phyloP scores from a whole-genome alignment of 2,888 invertebrate genomes.

The Syrphus vitripennis region DNA sequence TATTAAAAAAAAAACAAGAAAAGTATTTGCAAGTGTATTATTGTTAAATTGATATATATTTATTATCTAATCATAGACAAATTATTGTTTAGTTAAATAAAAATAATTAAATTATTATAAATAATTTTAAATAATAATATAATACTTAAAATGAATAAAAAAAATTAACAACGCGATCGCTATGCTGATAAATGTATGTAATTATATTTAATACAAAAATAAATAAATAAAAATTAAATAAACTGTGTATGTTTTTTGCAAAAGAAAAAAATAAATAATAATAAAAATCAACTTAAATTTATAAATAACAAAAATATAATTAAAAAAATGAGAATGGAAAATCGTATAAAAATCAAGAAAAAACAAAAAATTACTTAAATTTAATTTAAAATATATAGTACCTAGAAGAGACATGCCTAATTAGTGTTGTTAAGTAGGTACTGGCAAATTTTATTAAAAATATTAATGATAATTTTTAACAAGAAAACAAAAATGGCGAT shows the following conservation, averaged over 20 bases:
- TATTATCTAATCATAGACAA: constrained; percentile 9
- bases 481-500: constrained; percentile 41
- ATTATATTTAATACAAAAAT: constrained; percentile 45
- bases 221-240: constrained; percentile 17
- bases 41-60: constrained; percentile 62
- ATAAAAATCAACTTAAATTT: constrained; percentile 12
- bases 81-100: constrained; percentile 32
- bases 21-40: constrained; percentile 61
- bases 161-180: constrained; percentile 63
- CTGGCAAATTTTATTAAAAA: constrained; percentile 56
- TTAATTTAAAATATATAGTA: constrained; percentile 50
- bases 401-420: constrained; percentile 66
- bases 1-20: constrained; percentile 6
- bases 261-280: constrained; percentile 22
- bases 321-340: constrained; percentile 52
- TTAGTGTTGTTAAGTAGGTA: constrained; percentile 70
- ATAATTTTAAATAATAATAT: neutral
- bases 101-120: constrained; percentile 22
- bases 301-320: neutral
- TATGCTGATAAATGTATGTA: constrained; percentile 69
- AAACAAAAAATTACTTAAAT: constrained; percentile 6
- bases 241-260: constrained; percentile 63
- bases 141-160: neutral
- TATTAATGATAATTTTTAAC: constrained; percentile 18
- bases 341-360: neutral